Conservation (phyloP, 2,888 invertebrate species). For the Stratiomys singularior region DNA sequence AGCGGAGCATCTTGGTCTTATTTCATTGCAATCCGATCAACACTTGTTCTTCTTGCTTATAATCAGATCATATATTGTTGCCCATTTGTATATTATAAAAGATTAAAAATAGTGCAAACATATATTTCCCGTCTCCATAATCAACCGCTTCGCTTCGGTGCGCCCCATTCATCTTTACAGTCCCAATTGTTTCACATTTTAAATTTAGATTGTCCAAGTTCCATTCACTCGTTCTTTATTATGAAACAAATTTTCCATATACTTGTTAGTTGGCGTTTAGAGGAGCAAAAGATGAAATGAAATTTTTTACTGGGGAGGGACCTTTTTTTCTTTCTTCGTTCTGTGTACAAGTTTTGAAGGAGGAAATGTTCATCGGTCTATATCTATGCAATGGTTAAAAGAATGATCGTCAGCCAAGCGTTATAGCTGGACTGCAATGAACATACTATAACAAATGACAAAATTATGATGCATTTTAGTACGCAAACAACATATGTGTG, state of each 20-base stretch:
- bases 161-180: not conserved
- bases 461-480: constrained; percentile 27
- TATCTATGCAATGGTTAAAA: not conserved
- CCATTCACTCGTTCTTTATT: not conserved
- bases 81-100: not conserved
- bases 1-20: too few relatives aligned
- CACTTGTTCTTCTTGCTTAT: too few relatives aligned
- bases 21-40: too few relatives aligned
- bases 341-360: not conserved
- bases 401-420: constrained; percentile 2
- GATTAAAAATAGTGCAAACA: not conserved
- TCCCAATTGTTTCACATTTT: not conserved
- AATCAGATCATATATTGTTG: too few relatives aligned
- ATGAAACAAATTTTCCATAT: not conserved
- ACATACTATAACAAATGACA: constrained; percentile 15
- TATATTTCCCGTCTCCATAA: not conserved
- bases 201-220: not conserved
- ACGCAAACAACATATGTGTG: too few relatives aligned
- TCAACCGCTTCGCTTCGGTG: not conserved
- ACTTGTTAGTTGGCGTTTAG: not conserved
- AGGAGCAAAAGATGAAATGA: too few relatives aligned
- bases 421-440: not conserved
- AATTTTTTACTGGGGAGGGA: too few relatives aligned
- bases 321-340: not conserved
- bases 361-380: not conserved